Percentiles rank a stretch among this genome's conserved stretches.
Evolutionary conservation across 2,888 invertebrate species (phyloP).

Genomic region (Dusona sp.): DNA sequence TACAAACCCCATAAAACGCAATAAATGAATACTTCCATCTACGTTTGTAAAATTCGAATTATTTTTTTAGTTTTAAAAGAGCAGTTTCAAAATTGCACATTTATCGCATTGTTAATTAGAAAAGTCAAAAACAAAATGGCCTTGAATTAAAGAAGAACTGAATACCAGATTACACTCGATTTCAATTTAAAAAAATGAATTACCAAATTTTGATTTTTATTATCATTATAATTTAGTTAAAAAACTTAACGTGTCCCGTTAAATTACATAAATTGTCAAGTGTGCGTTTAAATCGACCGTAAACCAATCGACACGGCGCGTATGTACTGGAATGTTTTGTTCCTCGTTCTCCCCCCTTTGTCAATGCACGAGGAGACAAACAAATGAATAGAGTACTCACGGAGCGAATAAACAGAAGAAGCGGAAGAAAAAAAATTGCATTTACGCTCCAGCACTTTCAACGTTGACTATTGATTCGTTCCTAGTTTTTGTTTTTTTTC

Average conservation of each 20-base stretch:
- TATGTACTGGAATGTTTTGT: background rate
- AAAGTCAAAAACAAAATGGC: no score
- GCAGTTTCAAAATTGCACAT: no score
- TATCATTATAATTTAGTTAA: background rate
- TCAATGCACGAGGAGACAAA: background rate
- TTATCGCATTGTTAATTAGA: no score
- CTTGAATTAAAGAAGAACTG: no score
- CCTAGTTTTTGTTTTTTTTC: slow-evolving; percentile 23
- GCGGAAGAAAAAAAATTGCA: background rate
- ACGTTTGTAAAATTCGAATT: no score
- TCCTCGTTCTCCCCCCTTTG: background rate
- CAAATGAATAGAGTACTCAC: background rate
- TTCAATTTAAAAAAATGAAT: no score
- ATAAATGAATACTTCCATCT: no score
- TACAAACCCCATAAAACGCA: no score
- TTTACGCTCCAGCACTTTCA: slow-evolving; percentile 3
- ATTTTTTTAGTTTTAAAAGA: no score
- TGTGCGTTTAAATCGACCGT: background rate
- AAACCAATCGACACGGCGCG: background rate
- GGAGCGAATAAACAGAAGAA: slow-evolving; percentile 2
- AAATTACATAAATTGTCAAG: background rate
- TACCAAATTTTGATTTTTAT: no score
- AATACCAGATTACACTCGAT: no score
- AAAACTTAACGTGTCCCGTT: background rate
- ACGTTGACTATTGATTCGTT: slow-evolving; percentile 47